Evolutionary conservation across 2,113 vertebrate species (phyloP).

Genomic region (Syrmaticus mikado): DNA sequence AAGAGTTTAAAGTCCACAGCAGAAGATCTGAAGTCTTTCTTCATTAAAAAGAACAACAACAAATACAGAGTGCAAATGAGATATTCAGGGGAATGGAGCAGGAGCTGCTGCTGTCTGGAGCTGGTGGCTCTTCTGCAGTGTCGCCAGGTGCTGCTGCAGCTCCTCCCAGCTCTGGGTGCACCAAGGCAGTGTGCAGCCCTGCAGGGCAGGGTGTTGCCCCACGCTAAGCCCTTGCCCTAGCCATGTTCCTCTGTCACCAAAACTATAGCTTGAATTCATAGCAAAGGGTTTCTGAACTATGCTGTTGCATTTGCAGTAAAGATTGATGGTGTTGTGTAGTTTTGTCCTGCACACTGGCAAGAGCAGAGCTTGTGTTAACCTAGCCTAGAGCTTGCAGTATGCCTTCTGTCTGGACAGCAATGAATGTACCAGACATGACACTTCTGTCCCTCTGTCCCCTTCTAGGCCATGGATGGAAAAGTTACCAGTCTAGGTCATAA

Average conservation of each 20-base stretch:
- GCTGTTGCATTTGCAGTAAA: background rate
- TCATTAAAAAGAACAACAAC: constrained; percentile 45
- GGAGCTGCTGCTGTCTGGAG: background rate
- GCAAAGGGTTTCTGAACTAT: background rate
- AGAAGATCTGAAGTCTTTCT: constrained; percentile 17
- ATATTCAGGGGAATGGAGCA: background rate
- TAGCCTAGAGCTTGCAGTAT: background rate
- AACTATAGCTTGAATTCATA: background rate
- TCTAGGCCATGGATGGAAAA: background rate
- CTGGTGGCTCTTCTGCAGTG: background rate
- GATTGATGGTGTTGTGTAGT: background rate
- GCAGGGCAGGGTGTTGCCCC: background rate
- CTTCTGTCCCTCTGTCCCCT: too few species aligned
- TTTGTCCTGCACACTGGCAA: background rate
- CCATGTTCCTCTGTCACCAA: background rate
- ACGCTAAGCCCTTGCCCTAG: background rate
- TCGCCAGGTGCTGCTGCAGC: background rate
- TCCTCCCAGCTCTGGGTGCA: background rate
- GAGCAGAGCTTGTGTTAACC: background rate
- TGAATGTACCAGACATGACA: too few species aligned
- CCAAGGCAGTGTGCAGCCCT: background rate
- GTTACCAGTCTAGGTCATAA: background rate
- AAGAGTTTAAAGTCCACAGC: constrained; percentile 12
- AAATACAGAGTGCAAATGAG: constrained; percentile 3
- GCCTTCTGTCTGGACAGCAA: background rate